Evolutionary conservation across 1,140 invertebrate genomes (phyloP).

Genomic region (Listronotus bonariensis): DNA sequence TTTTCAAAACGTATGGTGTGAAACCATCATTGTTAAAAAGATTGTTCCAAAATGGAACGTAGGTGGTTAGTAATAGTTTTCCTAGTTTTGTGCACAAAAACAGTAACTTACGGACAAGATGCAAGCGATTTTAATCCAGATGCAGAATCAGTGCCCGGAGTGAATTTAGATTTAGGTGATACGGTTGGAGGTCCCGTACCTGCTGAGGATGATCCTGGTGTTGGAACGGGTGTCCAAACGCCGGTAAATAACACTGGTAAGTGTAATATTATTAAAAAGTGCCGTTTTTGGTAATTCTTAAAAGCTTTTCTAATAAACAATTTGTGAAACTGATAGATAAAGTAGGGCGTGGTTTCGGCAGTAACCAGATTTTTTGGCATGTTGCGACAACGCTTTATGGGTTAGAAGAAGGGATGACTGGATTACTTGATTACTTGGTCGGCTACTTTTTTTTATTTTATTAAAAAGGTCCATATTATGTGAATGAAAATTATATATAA

Average conservation of each 20-base stretch:
- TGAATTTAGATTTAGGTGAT: constrained; percentile 7
- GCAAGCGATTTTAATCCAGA: constrained; percentile 12
- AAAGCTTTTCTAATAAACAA: neutral
- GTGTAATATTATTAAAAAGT: neutral
- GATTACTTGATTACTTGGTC: neutral
- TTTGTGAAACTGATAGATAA: constrained; percentile 27
- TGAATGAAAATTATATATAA: too few relatives aligned
- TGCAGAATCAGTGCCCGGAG: constrained; percentile 26
- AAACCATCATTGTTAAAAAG: neutral
- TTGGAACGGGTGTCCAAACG: neutral
- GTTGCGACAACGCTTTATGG: neutral
- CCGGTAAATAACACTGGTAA: neutral
- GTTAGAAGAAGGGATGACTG: neutral
- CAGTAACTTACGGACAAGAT: constrained; percentile 1
- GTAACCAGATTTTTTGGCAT: neutral
- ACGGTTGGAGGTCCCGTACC: constrained; percentile 17
- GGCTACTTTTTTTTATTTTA: too few relatives aligned
- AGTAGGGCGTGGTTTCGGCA: neutral
- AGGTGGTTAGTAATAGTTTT: constrained; percentile 20
- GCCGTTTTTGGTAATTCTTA: too few relatives aligned
- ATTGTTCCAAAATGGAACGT: constrained; percentile 27
- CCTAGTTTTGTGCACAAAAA: constrained; percentile 3
- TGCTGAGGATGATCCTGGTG: constrained; percentile 17
- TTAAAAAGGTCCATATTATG: too few relatives aligned
- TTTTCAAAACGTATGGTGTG: constrained; percentile 15